These are phyloP conservation scores for Jordanella pulchra DNA, from an alignment of 2,797 vertebrate species.

Conservation along the genomic window DNA sequence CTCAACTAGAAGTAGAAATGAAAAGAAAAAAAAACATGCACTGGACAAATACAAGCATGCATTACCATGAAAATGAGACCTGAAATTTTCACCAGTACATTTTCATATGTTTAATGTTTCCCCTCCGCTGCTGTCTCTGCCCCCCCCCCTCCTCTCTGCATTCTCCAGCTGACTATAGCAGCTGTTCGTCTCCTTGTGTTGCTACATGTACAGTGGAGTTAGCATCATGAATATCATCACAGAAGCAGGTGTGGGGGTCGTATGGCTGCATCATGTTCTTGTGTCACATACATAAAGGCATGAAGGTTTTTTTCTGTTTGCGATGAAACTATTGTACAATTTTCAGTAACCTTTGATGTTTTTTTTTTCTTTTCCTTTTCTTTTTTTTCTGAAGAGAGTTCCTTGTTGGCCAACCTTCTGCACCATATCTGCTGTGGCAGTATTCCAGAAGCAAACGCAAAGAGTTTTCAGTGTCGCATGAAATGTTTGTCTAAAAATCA, in stretches of 20 bases:
- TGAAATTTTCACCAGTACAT: conserved; percentile 70
- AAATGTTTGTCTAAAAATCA: conserved; percentile 60
- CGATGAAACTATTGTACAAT: conserved; percentile 59
- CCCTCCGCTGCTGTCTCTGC: conserved; percentile 27
- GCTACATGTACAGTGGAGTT: conserved; percentile 78
- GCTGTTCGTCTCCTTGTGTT: conserved; percentile 60
- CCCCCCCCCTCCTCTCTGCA: conserved; percentile 52
- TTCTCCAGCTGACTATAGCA: conserved; percentile 67
- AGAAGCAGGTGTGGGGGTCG: conserved; percentile 54
- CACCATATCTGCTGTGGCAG: conserved; percentile 72
- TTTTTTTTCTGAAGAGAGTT: conserved; percentile 53
- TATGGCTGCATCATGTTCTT: conserved; percentile 52
- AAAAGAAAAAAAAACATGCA: conserved; percentile 77
- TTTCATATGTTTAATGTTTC: conserved; percentile 54
- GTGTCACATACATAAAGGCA: conserved; percentile 72
- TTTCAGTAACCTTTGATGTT: conserved; percentile 33
- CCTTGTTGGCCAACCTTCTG: conserved; percentile 63
- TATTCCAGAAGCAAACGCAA: conserved; percentile 72
- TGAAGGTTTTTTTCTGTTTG: conserved; percentile 54
- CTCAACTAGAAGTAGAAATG: conserved; percentile 38
- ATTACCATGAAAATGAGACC: conserved; percentile 80
- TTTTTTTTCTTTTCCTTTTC: conserved; percentile 12
- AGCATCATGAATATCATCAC: conserved; percentile 63
- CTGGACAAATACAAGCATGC: conserved; percentile 81
- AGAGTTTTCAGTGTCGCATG: conserved; percentile 55